These are phyloP conservation scores for Lepidochitona cinerea DNA, from an alignment of 2,888 invertebrate species.

Conservation along the genomic window DNA sequence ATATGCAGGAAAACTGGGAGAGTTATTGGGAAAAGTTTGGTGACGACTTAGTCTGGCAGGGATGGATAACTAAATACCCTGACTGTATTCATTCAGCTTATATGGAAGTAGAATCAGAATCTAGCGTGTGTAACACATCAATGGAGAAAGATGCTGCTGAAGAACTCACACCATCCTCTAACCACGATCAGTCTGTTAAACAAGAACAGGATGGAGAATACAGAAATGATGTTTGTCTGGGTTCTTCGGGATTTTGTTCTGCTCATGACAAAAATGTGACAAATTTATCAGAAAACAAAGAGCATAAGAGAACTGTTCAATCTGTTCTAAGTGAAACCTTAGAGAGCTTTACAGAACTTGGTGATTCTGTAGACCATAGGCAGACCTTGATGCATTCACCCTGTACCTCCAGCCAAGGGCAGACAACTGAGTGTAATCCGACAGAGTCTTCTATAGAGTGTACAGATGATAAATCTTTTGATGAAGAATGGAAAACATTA, in stretches of 20 bases:
- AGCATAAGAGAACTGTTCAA: background rate
- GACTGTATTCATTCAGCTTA: slow-evolving; percentile 47
- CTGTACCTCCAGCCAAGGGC: background rate
- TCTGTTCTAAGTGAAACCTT: too few species aligned
- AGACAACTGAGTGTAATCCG: background rate
- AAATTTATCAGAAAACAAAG: background rate
- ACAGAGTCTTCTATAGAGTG: background rate
- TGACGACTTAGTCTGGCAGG: slow-evolving; percentile 60
- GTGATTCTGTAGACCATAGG: background rate
- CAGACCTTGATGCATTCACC: background rate
- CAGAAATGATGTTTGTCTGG: background rate
- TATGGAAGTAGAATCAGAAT: slow-evolving; percentile 27
- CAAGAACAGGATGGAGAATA: background rate
- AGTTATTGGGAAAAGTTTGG: slow-evolving; percentile 62
- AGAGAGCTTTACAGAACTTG: background rate
- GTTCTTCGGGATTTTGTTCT: background rate
- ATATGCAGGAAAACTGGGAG: slow-evolving; percentile 47
- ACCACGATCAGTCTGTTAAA: background rate
- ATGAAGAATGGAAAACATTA: slow-evolving; percentile 50
- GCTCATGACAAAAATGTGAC: background rate
- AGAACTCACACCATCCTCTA: background rate
- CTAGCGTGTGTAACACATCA: slow-evolving; percentile 40
- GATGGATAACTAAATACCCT: slow-evolving; percentile 64
- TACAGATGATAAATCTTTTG: background rate
- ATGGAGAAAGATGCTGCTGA: slow-evolving; percentile 39